phyloP scores from a whole-genome alignment of 2,888 invertebrate species.

The Anarsia innoxiella region DNA sequence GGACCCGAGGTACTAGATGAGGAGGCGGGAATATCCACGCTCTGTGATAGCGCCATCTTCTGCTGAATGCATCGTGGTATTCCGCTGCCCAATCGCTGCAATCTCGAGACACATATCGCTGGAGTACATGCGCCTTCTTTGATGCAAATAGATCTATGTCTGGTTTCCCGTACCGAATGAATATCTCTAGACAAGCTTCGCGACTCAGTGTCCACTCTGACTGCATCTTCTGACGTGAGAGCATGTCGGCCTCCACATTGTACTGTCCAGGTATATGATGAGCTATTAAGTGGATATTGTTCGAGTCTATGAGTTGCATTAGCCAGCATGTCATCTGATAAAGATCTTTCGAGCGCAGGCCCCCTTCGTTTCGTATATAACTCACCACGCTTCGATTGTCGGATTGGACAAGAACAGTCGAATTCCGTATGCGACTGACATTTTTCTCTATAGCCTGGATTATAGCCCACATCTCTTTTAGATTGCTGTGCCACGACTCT shows the following conservation, averaged over 20 bases:
- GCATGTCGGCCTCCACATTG: constrained; percentile 21
- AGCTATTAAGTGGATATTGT: constrained; percentile 7
- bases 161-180: constrained; percentile 9
- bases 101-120: constrained; percentile 9
- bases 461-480: constrained; percentile 18
- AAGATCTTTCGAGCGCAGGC: neutral
- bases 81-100: constrained; percentile 6
- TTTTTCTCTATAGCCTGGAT: neutral
- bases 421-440: neutral
- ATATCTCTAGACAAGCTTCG: neutral
- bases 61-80: constrained; percentile 16
- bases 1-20: constrained; percentile 14
- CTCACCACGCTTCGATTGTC: constrained; percentile 23
- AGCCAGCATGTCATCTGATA: neutral
- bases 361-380: constrained; percentile 5
- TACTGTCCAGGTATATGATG: constrained; percentile 23
- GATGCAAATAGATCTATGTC: constrained; percentile 16
- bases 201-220: constrained; percentile 21
- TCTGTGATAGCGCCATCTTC: constrained; percentile 11
- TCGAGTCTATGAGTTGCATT: neutral
- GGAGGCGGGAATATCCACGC: constrained; percentile 19
- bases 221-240: constrained; percentile 15
- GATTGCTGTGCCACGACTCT: constrained; percentile 21
- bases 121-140: constrained; percentile 6
- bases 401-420: constrained; percentile 14